Base-by-base conservation (phyloP, 1,140 invertebrate species). In the Drosophila erecta region DNA sequence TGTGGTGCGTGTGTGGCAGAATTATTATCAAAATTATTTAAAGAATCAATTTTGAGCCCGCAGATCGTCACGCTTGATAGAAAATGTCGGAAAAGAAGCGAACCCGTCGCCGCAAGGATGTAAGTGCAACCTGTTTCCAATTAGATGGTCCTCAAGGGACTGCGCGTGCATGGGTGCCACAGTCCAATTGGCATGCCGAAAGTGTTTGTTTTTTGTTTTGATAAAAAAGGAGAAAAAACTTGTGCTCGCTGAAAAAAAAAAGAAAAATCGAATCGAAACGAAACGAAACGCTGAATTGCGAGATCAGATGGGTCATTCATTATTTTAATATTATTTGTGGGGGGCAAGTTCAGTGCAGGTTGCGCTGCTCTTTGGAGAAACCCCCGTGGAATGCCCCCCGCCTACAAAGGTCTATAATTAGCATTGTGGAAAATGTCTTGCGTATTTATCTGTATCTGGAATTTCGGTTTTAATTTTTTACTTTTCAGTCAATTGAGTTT, bases 41-140 rank as follows among this genome's bases (percentile, higher is more conserved):
- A 87, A 62, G 33, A 41, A 50, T 64, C 17, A 65, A 76, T 74
- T 85, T 35, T 40, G 24, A 49, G 30, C 14, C 38, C 49, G n/a
- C 20, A 43, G 54, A 50, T 60, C 35, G 43, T 57, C 44, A 6
- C 27, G 44, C 44, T 43, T 69, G 35, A 54, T 7, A 22, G 20
- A 75, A 53, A 43, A 92, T 92, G 91, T 92, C 91, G 38, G 91
- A 92, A 70, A 92, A 92, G 66, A 92, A 91, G 81, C 78, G 90
- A 53, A 65, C 91, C 55, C 85, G 91, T 65, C 91, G 91, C 40
- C 91, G 91, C 53, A 92, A 92, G 74, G 91, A 92, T 87, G 91
- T 92, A 92, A 92, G 91, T 92, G 27, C 43, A 59, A 30, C 22
- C 40, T 17, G 12, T 43, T 38, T 49, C 46, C 30, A 44, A 49